Evolutionary conservation across 2,797 vertebrate genomes (phyloP).

Genomic region (Hemibagrus guttatus): DNA sequence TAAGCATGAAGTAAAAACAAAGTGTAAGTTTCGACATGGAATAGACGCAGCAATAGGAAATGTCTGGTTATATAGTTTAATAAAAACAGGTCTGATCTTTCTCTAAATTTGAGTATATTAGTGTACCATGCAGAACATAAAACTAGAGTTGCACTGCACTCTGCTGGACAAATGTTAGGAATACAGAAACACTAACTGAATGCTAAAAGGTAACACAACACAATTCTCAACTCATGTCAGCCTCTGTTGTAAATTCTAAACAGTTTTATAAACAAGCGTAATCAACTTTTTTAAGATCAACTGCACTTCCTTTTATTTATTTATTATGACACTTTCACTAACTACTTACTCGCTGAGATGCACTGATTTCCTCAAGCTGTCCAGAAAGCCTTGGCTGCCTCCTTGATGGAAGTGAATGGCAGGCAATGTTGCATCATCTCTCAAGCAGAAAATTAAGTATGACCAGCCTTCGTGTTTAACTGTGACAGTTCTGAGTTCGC

Average conservation of each 20-base stretch:
- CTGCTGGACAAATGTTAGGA: conserved; percentile 41
- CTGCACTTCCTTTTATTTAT: no score
- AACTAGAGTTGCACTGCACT: conserved; percentile 26
- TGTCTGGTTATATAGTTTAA: not conserved
- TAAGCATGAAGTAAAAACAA: not conserved
- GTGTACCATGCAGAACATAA: not conserved
- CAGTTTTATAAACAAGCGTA: not conserved
- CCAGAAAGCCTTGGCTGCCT: conserved; percentile 84
- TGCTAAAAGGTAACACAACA: not conserved
- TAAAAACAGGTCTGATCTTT: not conserved
- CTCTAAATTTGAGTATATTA: not conserved
- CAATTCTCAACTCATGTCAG: not conserved
- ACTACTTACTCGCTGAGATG: conserved; percentile 87
- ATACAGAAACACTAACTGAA: not conserved
- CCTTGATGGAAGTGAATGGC: conserved; percentile 93
- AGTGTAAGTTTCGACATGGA: not conserved
- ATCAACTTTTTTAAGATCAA: not conserved
- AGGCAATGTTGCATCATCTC: conserved; percentile 80
- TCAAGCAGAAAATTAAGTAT: conserved; percentile 85
- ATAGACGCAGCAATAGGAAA: not conserved
- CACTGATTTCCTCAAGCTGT: conserved; percentile 84
- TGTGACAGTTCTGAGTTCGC: conserved; percentile 86
- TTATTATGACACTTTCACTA: not conserved
- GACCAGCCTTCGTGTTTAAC: conserved; percentile 90
- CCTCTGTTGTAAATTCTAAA: not conserved